A percentile compares a stretch with the other conserved stretches of the same genome.
These are phyloP conservation scores for Characodon lateralis DNA, from an alignment of 2,797 vertebrate species.

Conservation along the genomic window DNA sequence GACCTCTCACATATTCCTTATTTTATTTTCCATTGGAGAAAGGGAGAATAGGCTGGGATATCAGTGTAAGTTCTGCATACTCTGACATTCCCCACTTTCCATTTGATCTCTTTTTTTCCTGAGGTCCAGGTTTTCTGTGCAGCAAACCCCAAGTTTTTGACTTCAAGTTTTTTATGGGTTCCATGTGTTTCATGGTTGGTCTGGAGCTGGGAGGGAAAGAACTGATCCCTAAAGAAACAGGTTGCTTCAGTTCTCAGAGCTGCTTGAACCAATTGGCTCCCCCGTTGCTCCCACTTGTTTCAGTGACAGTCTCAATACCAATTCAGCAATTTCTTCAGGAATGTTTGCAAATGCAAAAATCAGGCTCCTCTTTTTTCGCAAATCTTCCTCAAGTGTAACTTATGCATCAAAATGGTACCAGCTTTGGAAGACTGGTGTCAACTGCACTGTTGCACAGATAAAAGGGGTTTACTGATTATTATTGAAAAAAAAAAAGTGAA, in stretches of 20 bases:
- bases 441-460: conserved; percentile 2
- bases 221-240: conserved; percentile 73
- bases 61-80: conserved; percentile 20
- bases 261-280: conserved; percentile 56
- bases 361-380: conserved; percentile 17
- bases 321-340: conserved; percentile 55
- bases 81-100: conserved; percentile 16
- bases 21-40: conserved; percentile 47
- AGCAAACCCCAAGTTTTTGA: conserved; percentile 17
- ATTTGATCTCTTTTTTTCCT: conserved; percentile 32
- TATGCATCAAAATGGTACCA: conserved; percentile 22
- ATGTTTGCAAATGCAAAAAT: conserved; percentile 28
- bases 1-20: conserved; percentile 41
- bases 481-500: neutral
- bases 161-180: conserved; percentile 68
- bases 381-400: conserved; percentile 12
- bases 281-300: conserved; percentile 48
- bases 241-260: conserved; percentile 50
- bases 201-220: conserved; percentile 56
- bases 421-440: neutral
- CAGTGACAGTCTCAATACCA: conserved; percentile 29
- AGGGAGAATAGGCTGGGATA: conserved; percentile 35
- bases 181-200: conserved; percentile 75
- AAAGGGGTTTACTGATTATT: conserved; percentile 7
- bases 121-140: conserved; percentile 44